These are phyloP conservation scores for Watsonalla binaria DNA, from an alignment of 2,888 invertebrate species.

Conservation along the genomic window DNA sequence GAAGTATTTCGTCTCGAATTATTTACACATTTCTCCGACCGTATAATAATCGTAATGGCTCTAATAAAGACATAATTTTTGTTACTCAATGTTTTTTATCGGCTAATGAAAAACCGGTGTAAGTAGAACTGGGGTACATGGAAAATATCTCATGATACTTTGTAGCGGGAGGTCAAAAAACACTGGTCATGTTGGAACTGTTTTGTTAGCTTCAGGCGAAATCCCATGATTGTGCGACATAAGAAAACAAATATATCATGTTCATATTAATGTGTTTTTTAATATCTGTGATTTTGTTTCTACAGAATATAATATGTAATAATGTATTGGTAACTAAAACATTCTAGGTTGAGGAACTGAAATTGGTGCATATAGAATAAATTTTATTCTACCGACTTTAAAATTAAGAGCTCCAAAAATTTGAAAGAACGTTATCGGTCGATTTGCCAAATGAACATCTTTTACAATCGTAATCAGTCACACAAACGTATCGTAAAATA, in stretches of 20 bases:
- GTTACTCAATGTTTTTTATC: constrained; percentile 39
- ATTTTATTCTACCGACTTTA: too few species aligned
- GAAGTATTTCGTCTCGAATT: constrained; percentile 10
- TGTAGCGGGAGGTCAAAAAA: constrained; percentile 23
- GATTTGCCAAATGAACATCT: too few species aligned
- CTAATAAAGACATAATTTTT: constrained; percentile 64
- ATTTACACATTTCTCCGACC: constrained; percentile 31
- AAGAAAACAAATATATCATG: constrained; percentile 31
- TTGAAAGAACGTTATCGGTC: too few species aligned
- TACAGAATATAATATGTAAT: too few species aligned
- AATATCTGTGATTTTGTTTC: not conserved
- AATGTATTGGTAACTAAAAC: too few species aligned
- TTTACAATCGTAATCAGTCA: too few species aligned
- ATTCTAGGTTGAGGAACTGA: too few species aligned
- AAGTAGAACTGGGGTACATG: constrained; percentile 22
- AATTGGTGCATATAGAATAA: too few species aligned
- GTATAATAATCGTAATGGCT: constrained; percentile 52
- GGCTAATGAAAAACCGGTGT: constrained; percentile 28
- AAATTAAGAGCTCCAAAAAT: too few species aligned
- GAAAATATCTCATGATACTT: constrained; percentile 5
- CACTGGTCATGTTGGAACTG: constrained; percentile 31
- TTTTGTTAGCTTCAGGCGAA: constrained; percentile 52
- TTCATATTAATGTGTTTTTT: not conserved
- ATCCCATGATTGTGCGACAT: constrained; percentile 52
- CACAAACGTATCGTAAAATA: too few species aligned